phyloP scores from a whole-genome alignment of 2,888 invertebrate genomes.

The Chloromyia formosa region DNA sequence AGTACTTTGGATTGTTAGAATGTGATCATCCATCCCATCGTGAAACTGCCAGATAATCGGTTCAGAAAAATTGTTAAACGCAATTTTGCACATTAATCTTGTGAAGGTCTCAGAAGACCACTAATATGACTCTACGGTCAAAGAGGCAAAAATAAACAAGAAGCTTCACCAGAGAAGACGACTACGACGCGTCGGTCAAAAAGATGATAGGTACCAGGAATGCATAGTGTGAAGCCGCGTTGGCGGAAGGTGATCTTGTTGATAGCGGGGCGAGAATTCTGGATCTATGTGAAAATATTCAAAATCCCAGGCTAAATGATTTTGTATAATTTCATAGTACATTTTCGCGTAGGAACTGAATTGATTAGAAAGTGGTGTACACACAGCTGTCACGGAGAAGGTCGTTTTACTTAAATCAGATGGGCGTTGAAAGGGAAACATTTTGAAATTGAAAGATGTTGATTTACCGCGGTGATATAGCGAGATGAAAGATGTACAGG shows the following conservation, averaged over 20 bases:
- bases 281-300: too few relatives aligned
- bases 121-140: too few relatives aligned
- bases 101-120: neutral
- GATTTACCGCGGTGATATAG: too few relatives aligned
- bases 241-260: constrained; percentile 14
- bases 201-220: neutral
- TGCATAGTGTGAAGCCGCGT: neutral
- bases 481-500: too few relatives aligned
- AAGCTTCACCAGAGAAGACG: neutral
- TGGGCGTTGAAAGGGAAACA: neutral
- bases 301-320: too few relatives aligned
- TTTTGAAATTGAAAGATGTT: too few relatives aligned
- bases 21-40: neutral
- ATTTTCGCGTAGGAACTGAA: neutral
- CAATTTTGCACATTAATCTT: constrained; percentile 12
- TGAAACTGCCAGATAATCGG: neutral
- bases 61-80: neutral
- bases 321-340: neutral
- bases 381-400: too few relatives aligned
- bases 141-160: too few relatives aligned
- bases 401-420: neutral
- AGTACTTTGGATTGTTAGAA: neutral
- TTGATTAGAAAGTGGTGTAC: neutral
- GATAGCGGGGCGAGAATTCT: too few relatives aligned
- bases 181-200: neutral